Evolutionary conservation across 2,113 vertebrate genomes (phyloP), one percentile per base, ranked within the genome.

Genomic region (Xenus cinereus): DNA sequence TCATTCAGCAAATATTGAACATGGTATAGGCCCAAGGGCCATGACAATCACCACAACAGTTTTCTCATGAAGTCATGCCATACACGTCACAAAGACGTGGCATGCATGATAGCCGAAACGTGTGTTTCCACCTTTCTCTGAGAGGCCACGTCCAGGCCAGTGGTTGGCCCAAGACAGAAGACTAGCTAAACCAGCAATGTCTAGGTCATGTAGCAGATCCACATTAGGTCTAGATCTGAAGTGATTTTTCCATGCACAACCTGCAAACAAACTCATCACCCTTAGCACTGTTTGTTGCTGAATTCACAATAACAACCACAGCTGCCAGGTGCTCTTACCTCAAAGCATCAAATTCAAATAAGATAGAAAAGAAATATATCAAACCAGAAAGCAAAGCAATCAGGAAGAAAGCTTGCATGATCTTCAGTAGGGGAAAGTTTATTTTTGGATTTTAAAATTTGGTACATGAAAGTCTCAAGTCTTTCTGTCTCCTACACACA

Each of bases 41-140:
- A 1, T 33, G 28, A 33, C n/a, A 35, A 76, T 62, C 26, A 43
- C 54, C 50, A 41, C 12, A 59, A 19, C 7, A 82, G 62, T 14
- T 67, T 77, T 76, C 50, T 96, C 26, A 63, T 7, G 3, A 73
- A 46, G 33, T 17, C 1, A 3, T 43, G 39, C 15, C 32, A 56
- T 23, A 24, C 8, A 66, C 0, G 2, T 90, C 71, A 63, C 32
- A 66, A 68, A 76, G 37, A 10, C 0, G 0, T 50, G 37, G 22
- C 22, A 46, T 24, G 50, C 0, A 9, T 60, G 4, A 27, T 32
- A 37, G 37, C 60, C 19, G 72, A 51, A 81, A 46, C 0, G 0
- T 19, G 5, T 45, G 9, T 77, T 53, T 73, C 35, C 14, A 63
- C 30, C 16, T 93, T 86, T 30, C 27, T 81, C 46, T 2, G 2